A percentile compares a stretch with the other conserved stretches of the same genome.
Evolutionary conservation across 2,888 invertebrate genomes (phyloP).

Genomic region (Xestia c-nigrum): DNA sequence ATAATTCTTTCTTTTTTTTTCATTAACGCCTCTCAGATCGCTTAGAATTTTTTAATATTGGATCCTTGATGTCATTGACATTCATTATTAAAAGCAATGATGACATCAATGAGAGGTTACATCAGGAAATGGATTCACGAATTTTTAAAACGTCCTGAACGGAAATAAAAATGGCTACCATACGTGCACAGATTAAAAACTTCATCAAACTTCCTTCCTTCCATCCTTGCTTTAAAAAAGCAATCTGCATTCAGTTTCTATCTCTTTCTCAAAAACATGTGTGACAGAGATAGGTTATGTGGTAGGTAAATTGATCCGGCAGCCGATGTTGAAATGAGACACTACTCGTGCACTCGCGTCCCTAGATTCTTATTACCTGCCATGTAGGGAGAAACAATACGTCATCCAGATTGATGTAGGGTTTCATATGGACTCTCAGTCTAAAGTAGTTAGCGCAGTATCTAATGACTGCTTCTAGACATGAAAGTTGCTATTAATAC

Average conservation of each 20-base stretch:
- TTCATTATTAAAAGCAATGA: conserved; percentile 51
- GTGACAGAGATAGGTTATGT: conserved; percentile 58
- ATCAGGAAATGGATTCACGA: conserved; percentile 61
- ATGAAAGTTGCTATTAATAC: not conserved
- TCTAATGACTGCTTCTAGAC: not conserved
- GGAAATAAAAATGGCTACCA: conserved; percentile 68
- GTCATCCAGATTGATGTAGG: conserved; percentile 73
- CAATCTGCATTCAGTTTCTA: conserved; percentile 55
- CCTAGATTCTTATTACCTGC: conserved; percentile 73
- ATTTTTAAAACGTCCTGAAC: conserved; percentile 59
- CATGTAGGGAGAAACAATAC: conserved; percentile 76
- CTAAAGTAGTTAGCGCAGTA: conserved; percentile 5
- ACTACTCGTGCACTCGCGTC: conserved; percentile 64
- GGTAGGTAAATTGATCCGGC: conserved; percentile 73
- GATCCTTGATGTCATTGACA: conserved; percentile 23
- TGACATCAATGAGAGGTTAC: conserved; percentile 44
- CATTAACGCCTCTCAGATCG: not conserved
- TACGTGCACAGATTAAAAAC: conserved; percentile 67
- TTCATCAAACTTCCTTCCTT: conserved; percentile 36
- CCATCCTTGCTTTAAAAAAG: conserved; percentile 60
- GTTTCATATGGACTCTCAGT: conserved; percentile 69
- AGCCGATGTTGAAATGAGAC: conserved; percentile 73
- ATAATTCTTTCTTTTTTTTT: not conserved
- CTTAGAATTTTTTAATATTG: conserved; percentile 14
- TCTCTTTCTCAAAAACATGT: conserved; percentile 53